Evolutionary conservation across 2,113 vertebrate species (phyloP), one percentile per base, ranked within the genome.

Genomic region (Percina caprodes): DNA sequence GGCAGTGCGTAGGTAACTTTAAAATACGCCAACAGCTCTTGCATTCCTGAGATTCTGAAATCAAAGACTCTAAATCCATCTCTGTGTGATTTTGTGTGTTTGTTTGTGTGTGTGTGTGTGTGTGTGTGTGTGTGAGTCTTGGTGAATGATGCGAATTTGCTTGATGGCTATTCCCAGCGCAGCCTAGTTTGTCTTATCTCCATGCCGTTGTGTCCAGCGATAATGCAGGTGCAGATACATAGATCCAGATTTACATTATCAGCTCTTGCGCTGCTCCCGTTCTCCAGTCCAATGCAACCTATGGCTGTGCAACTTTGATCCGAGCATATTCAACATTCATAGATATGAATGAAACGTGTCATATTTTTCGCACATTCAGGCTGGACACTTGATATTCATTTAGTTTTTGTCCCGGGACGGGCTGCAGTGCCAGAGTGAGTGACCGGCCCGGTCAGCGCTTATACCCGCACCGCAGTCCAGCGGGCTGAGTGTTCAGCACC

Each of bases 1-100:
- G 59, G 52, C 79, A 58, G 79, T 85, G 82, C 87, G 85, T 54
- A 88, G 70, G 74, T 63, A 92, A 92, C 86, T 92, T 92, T 92
- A 76, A 75, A 33, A 71, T 58, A 72, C 72, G 69, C 61, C 69
- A 85, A 55, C 55, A 73, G 70, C 78, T 62, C 16, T 46, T 85
- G 68, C 89, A 80, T 89, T 87, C 86, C 76, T 84, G 84, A 77
- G 77, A 69, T 78, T 77, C 76, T 79, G 26, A 87, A 70, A 86
- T 49, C 74, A 74, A 46, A 39, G 51, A 74, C 66, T 60, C 73
- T 56, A 60, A 87, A 75, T 45, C 48, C 62, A 60, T 79, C 42
- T 12, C 16, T 49, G 39, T 46, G 35, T 48, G 15, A 30, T 67
- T 26, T 54, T 69, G 0, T 5, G 19, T 77, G 15, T 26, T 26